These are phyloP conservation scores for Macrocentrus cingulum DNA, from an alignment of 1,140 invertebrate genomes.

Conservation along the genomic window DNA sequence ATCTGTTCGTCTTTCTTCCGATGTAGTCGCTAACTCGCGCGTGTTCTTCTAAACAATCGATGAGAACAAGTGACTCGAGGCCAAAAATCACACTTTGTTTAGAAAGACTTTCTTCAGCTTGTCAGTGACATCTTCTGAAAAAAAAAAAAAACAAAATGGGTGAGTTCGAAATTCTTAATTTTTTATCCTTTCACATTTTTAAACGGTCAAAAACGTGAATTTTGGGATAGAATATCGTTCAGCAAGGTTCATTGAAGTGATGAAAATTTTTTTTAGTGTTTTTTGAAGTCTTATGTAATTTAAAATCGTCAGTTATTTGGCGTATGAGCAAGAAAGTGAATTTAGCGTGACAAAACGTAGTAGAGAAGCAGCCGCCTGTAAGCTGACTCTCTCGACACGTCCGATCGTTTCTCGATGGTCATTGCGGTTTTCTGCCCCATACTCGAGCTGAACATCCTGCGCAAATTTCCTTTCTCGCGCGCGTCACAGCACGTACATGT, in stretches of 20 bases:
- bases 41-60: slow-evolving; percentile 7
- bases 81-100: slow-evolving; percentile 17
- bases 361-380: slow-evolving; percentile 19
- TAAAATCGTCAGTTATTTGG: slow-evolving; percentile 13
- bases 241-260: too few relatives aligned
- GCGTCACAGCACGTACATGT: neutral
- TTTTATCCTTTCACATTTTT: too few relatives aligned
- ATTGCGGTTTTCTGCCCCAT: slow-evolving; percentile 32
- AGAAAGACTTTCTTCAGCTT: neutral
- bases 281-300: slow-evolving; percentile 4
- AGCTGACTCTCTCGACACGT: slow-evolving; percentile 18
- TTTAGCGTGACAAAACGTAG: slow-evolving; percentile 25
- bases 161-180: too few relatives aligned
- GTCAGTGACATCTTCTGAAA: too few relatives aligned
- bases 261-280: too few relatives aligned
- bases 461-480: slow-evolving; percentile 30
- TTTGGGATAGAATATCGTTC: too few relatives aligned
- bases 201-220: too few relatives aligned
- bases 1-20: neutral
- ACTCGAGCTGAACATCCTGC: slow-evolving; percentile 26
- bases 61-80: slow-evolving; percentile 17
- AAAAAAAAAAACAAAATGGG: too few relatives aligned
- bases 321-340: slow-evolving; percentile 19
- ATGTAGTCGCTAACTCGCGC: slow-evolving; percentile 9
- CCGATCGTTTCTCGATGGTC: slow-evolving; percentile 21